Base-by-base conservation (phyloP, 2,113 vertebrate species). In the Cygnus atratus region DNA sequence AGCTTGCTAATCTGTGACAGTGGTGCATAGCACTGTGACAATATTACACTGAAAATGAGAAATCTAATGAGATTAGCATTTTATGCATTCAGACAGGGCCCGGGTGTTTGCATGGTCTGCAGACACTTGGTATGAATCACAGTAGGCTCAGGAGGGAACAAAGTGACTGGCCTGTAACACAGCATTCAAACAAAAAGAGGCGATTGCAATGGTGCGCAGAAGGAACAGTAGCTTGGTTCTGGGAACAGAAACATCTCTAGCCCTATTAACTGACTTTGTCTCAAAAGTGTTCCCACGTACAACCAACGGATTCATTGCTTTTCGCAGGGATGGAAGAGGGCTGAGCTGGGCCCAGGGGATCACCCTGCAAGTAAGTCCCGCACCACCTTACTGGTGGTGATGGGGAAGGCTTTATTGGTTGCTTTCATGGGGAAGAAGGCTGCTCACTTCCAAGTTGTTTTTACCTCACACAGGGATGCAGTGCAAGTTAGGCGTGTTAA, bases 21-120 rank as follows among this genome's bases (percentile, higher is more conserved):
- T 94, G 97, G 97, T 97, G 97, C 98, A 97, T 87, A 97, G 96
- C 86, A 33, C 89, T 96, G 96, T 96, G 97, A 97, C 96, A 96
- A 91, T 92, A 97, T 98, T 96, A 97, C 71, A 90, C 92, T 94
- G 96, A 97, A 97, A 98, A 98, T 97, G 97, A 97, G 97, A 97
- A 97, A 96, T 97, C 97, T 98, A 98, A 98, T 97, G 96, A 97
- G 97, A 97, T 98, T 98, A 97, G 92, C 67, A 73, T 95, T 96
- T 96, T 93, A 88, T 94, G 87, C 85, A 84, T 95, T 95, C 96
- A 97, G 95, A 89, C 85, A 97, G 90, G 74, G 59, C 66, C 81
- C 20, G 21, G 8, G 59, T 90, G 76, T 96, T 86, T 55, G 79
- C 93, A 84, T 76, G 92, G 89, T 84, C 91, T 95, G 79, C 77